phyloP scores from a whole-genome alignment of 2,888 invertebrate species.

The Bellardia pandia region DNA sequence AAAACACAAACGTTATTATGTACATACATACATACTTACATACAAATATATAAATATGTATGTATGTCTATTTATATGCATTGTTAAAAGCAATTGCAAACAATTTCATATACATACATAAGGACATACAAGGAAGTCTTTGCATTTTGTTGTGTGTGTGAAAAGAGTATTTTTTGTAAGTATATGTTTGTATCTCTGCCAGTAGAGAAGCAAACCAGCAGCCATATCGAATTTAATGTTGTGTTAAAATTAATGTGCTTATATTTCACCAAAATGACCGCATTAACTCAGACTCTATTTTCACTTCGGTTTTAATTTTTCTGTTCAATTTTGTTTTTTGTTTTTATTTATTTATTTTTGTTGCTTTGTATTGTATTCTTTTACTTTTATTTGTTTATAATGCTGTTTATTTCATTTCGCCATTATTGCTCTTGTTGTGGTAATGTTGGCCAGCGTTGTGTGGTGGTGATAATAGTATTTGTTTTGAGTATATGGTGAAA shows the following conservation, averaged over 20 bases:
- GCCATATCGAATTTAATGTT: slow-evolving; percentile 77
- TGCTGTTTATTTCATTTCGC: slow-evolving; percentile 65
- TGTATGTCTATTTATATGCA: neutral
- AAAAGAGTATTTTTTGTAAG: neutral
- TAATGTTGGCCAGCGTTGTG: slow-evolving; percentile 29
- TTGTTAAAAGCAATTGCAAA: slow-evolving; percentile 16
- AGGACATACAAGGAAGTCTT: neutral
- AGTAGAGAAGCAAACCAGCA: slow-evolving; percentile 46
- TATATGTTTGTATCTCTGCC: slow-evolving; percentile 12
- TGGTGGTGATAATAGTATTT: slow-evolving; percentile 2
- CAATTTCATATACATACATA: neutral
- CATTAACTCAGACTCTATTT: slow-evolving; percentile 77
- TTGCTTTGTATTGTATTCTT: slow-evolving; percentile 58
- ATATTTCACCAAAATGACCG: slow-evolving; percentile 82
- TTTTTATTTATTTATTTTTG: slow-evolving; percentile 29
- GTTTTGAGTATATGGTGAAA: slow-evolving; percentile 1
- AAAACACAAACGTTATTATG: too few species aligned
- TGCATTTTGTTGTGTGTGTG: neutral
- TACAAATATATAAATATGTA: neutral
- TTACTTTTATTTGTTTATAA: slow-evolving; percentile 71
- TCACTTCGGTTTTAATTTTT: slow-evolving; percentile 75
- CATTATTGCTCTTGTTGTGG: slow-evolving; percentile 61
- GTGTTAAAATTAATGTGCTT: slow-evolving; percentile 82
- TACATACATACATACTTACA: neutral
- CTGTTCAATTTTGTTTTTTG: slow-evolving; percentile 57